Percentiles rank a stretch among this genome's conserved stretches.
These are phyloP conservation scores for Trichonephila clavata DNA, from an alignment of 1,140 invertebrate genomes.

Conservation along the genomic window DNA sequence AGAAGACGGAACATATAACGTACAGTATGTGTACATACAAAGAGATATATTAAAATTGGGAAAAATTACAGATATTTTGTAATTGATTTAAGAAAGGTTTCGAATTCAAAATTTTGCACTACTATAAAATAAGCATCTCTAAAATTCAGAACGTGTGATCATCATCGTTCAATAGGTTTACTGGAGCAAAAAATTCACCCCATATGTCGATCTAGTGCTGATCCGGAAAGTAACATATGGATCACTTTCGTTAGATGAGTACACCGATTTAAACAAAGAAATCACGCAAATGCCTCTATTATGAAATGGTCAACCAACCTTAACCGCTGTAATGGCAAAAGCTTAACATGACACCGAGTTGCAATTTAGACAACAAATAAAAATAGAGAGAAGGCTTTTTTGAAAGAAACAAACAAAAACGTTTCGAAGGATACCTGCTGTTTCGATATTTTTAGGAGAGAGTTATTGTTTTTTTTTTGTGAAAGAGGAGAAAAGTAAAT, in stretches of 20 bases:
- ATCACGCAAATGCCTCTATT: not conserved
- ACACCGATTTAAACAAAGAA: conserved; percentile 21
- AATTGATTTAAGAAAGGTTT: too few relatives aligned
- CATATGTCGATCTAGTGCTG: conserved; percentile 19
- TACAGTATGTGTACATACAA: too few relatives aligned
- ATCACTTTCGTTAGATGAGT: not conserved
- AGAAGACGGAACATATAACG: too few relatives aligned
- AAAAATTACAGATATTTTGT: too few relatives aligned
- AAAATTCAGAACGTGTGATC: not conserved
- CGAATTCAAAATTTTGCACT: too few relatives aligned
- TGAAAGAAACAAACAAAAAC: not conserved
- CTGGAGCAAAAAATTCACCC: not conserved
- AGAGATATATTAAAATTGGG: too few relatives aligned
- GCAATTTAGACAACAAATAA: too few relatives aligned
- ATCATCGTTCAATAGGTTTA: not conserved
- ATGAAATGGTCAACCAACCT: conserved; percentile 22
- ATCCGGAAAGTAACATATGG: conserved; percentile 20
- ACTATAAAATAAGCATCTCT: too few relatives aligned
- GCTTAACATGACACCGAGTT: too few relatives aligned
- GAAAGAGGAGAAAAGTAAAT: too few relatives aligned
- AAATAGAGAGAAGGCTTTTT: not conserved
- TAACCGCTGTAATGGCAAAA: not conserved
- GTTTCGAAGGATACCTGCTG: not conserved
- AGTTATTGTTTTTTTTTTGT: too few relatives aligned
- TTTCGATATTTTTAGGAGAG: not conserved